Percentiles rank a stretch among this genome's conserved stretches.
phyloP scores from a whole-genome alignment of 2,888 invertebrate species.

The Pterostichus niger region DNA sequence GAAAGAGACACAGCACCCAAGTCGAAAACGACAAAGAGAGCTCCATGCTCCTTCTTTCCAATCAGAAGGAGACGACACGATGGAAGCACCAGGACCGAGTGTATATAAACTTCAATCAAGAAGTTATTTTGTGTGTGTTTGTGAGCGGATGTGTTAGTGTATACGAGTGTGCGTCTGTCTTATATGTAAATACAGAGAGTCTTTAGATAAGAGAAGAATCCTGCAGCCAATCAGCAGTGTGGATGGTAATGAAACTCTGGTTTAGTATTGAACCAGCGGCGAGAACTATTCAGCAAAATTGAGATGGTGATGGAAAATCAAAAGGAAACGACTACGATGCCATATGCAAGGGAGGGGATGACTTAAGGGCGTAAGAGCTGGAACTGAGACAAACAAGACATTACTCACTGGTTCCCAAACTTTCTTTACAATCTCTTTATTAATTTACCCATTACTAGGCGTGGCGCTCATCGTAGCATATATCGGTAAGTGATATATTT shows the following conservation, averaged over 20 bases:
- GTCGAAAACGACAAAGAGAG: slow-evolving; percentile 11
- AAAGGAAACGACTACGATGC: slow-evolving; percentile 61
- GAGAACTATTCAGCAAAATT: slow-evolving; percentile 67
- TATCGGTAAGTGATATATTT: no score
- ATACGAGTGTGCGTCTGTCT: slow-evolving; percentile 54
- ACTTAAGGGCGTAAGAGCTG: not conserved
- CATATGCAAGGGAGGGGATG: not conserved
- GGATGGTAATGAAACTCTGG: slow-evolving; percentile 63
- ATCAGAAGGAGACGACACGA: not conserved
- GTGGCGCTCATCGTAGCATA: no score
- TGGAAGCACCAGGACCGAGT: slow-evolving; percentile 16
- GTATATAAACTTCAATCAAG: slow-evolving; percentile 67
- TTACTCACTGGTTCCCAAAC: not conserved
- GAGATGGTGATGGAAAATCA: slow-evolving; percentile 66
- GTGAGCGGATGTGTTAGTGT: slow-evolving; percentile 49
- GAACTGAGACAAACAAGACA: not conserved
- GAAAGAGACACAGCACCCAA: slow-evolving; percentile 2
- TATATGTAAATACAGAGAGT: slow-evolving; percentile 66
- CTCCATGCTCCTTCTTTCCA: not conserved
- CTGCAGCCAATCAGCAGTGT: slow-evolving; percentile 65
- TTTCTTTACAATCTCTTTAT: not conserved
- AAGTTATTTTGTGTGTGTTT: slow-evolving; percentile 63
- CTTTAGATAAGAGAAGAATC: slow-evolving; percentile 67
- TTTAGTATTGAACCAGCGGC: slow-evolving; percentile 63
- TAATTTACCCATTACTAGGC: no score